A percentile compares a stretch with the other conserved stretches of the same genome.
phyloP scores from a whole-genome alignment of 2,113 vertebrate genomes.

The Rhinichthys klamathensis region DNA sequence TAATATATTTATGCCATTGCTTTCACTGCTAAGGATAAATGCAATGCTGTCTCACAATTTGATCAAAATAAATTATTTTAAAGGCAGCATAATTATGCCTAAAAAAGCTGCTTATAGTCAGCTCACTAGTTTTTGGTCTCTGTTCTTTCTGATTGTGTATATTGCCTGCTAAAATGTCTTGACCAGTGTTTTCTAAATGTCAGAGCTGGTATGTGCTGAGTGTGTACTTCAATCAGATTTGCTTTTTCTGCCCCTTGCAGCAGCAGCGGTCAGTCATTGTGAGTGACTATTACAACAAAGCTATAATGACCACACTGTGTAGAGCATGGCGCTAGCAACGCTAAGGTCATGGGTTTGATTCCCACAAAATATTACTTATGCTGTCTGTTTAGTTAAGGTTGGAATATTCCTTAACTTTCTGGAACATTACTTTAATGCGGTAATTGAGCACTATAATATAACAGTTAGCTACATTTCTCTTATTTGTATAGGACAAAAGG shows the following conservation, averaged over 20 bases:
- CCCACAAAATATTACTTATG: not conserved
- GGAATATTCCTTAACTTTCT: not conserved
- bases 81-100: not conserved
- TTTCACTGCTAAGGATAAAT: not conserved
- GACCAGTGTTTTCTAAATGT: conserved; percentile 4
- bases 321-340: not conserved
- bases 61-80: not conserved
- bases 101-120: not conserved
- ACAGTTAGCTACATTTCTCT: not conserved
- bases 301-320: not conserved
- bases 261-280: conserved; percentile 25
- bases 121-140: not conserved
- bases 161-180: conserved; percentile 3
- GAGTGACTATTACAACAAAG: not conserved
- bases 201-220: conserved; percentile 41
- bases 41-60: not conserved
- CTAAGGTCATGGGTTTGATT: not conserved
- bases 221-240: conserved; percentile 63
- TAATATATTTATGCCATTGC: not conserved
- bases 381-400: conserved; percentile 8
- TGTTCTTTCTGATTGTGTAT: conserved; percentile 8
- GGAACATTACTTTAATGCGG: not conserved
- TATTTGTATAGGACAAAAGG: not conserved
- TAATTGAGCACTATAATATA: too few relatives aligned
- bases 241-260: conserved; percentile 63